These are phyloP conservation scores for Hartigia nigra DNA, from an alignment of 2,888 invertebrate genomes.

Conservation along the genomic window DNA sequence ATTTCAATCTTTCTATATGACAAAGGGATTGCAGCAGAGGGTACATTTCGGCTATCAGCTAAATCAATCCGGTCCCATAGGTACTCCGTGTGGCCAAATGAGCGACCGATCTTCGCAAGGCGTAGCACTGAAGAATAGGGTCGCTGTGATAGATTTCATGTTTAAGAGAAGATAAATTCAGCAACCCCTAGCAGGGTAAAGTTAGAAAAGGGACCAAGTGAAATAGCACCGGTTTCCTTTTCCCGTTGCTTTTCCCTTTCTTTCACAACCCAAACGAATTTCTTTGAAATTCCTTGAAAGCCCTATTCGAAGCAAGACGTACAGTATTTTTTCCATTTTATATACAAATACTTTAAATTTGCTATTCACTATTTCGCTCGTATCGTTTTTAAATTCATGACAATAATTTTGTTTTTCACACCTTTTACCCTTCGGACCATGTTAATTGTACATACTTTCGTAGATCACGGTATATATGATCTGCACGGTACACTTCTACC, in stretches of 20 bases:
- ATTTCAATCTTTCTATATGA: not conserved
- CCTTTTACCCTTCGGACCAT: not conserved
- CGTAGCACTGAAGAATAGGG: conserved; percentile 10
- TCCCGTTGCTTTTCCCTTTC: conserved; percentile 25
- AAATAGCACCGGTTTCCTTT: conserved; percentile 33
- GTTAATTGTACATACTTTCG: not conserved
- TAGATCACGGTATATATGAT: no score
- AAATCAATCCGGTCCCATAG: conserved; percentile 29
- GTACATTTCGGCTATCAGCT: not conserved
- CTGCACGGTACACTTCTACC: no score
- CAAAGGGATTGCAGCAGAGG: not conserved
- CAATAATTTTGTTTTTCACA: not conserved
- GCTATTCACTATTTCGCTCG: not conserved
- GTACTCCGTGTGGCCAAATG: conserved; percentile 37
- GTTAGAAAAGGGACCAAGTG: conserved; percentile 28
- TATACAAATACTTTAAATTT: no score
- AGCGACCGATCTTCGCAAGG: conserved; percentile 39
- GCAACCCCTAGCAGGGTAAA: conserved; percentile 23
- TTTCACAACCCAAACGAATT: conserved; percentile 22
- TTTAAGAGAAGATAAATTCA: conserved; percentile 22
- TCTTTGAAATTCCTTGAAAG: not conserved
- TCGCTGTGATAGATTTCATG: not conserved
- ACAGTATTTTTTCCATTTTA: no score
- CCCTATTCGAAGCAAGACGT: no score
- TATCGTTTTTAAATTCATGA: not conserved